phyloP scores from a whole-genome alignment of 2,797 vertebrate species.

The Varecia variegata region DNA sequence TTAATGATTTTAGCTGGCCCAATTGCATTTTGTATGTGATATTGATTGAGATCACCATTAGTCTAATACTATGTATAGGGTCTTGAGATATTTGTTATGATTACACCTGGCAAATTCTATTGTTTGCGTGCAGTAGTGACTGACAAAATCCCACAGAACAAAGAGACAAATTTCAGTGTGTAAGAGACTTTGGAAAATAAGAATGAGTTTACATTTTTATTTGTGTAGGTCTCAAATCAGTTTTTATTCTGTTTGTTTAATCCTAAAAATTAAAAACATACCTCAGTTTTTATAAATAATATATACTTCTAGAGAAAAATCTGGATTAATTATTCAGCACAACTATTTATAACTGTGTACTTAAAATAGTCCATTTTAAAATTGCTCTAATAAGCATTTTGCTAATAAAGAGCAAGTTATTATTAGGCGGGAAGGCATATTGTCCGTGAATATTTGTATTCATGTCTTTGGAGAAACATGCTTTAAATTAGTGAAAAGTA shows the following conservation, averaged over 20 bases:
- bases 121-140: background rate
- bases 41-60: background rate
- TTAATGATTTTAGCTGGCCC: conserved; percentile 26
- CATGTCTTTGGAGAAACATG: conserved; percentile 25
- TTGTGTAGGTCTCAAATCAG: background rate
- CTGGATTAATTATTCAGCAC: conserved; percentile 69
- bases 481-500: conserved; percentile 37
- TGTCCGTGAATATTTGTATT: conserved; percentile 36
- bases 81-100: background rate
- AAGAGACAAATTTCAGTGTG: background rate
- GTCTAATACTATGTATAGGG: background rate
- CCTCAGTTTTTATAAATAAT: conserved; percentile 69
- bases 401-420: conserved; percentile 50
- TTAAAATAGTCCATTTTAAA: conserved; percentile 59
- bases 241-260: conserved; percentile 43
- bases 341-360: conserved; percentile 67
- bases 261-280: conserved; percentile 59
- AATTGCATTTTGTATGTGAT: background rate
- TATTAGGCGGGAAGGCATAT: conserved; percentile 53
- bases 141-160: background rate
- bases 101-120: conserved; percentile 15
- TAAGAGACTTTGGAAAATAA: conserved; percentile 5
- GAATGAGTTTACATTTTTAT: background rate
- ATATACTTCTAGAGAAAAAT: conserved; percentile 53
- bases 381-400: conserved; percentile 52